Base-by-base conservation (phyloP, 2,113 vertebrate species). In the Chinchilla lanigera region DNA sequence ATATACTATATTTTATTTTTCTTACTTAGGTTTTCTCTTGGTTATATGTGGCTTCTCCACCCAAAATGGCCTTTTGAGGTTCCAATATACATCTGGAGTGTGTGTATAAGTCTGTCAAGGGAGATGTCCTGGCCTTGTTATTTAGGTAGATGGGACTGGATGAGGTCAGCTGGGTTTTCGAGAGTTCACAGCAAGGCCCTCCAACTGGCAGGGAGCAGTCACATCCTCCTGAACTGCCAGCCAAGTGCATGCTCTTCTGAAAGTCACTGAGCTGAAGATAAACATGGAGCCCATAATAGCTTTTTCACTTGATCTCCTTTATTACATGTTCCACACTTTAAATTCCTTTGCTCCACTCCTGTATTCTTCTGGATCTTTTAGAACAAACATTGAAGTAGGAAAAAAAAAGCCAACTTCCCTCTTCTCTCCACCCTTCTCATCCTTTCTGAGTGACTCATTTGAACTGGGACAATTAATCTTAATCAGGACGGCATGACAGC, bases 381-480 rank as follows among this genome's bases (percentile, higher is more conserved):
- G 96, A 95, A 88, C 83, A 97, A 98, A 98, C 35, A 87, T 52
- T 97, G 19, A 95, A 97, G 89, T 58, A 95, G 61, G 71, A 17
- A 19, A 67, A 28, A 92, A 50, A 22, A 47, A 63, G 33, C 22
- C 94, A 93, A 96, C 93, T 94, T 89, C 60, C 20, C 33, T 88
- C 81, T 94, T 88, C 56, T 52, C 47, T 92, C 93, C 56, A 83
- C 73, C 84, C 86, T 96, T 96, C 83, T 82, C 85, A 83, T 95
- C 95, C 52, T 96, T 97, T 95, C 56, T 93, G 94, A 97, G 86
- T 97, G 97, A 98, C 93, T 98, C 98, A 97, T 58, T 98, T 97
- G 58, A 95, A 84, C 4, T 63, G 94, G 95, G 87, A 97, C 90
- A 96, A 98, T 98, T 97, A 98, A 98, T 98, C 1, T 10, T 97